Evolutionary conservation across 1,140 invertebrate species (phyloP).

Genomic region (Habropoda laboriosa): DNA sequence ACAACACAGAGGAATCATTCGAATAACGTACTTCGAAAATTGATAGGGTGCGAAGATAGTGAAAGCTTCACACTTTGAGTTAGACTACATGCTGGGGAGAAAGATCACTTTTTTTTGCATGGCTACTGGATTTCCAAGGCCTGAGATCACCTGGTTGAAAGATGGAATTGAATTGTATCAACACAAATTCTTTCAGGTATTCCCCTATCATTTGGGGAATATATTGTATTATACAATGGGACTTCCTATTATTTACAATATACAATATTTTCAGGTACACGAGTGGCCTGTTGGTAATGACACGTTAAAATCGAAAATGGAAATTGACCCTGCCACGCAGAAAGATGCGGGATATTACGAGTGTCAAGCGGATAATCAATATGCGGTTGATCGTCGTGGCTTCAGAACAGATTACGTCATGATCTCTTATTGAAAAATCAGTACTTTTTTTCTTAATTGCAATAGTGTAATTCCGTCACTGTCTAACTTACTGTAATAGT

Average conservation of each 20-base stretch:
- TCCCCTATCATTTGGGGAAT: too few relatives aligned
- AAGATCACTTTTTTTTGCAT: conserved; percentile 96
- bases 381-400: conserved; percentile 87
- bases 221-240: too few relatives aligned
- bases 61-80: conserved; percentile 94
- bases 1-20: too few relatives aligned
- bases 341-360: conserved; percentile 89
- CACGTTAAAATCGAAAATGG: conserved; percentile 94
- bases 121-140: conserved; percentile 91
- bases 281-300: conserved; percentile 92
- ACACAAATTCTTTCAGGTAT: conserved; percentile 93
- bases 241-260: too few relatives aligned
- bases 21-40: neutral
- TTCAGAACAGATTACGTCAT: conserved; percentile 88
- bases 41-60: conserved; percentile 94
- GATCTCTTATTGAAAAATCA: conserved; percentile 83
- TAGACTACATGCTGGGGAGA: conserved; percentile 95
- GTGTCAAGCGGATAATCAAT: conserved; percentile 90
- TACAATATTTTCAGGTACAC: conserved; percentile 90
- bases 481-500: too few relatives aligned
- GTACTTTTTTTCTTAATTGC: neutral
- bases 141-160: conserved; percentile 96
- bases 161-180: conserved; percentile 94
- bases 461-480: neutral
- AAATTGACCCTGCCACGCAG: conserved; percentile 95